phyloP scores from a whole-genome alignment of 2,888 invertebrate genomes.

The Trichogramma dendrolimi region DNA sequence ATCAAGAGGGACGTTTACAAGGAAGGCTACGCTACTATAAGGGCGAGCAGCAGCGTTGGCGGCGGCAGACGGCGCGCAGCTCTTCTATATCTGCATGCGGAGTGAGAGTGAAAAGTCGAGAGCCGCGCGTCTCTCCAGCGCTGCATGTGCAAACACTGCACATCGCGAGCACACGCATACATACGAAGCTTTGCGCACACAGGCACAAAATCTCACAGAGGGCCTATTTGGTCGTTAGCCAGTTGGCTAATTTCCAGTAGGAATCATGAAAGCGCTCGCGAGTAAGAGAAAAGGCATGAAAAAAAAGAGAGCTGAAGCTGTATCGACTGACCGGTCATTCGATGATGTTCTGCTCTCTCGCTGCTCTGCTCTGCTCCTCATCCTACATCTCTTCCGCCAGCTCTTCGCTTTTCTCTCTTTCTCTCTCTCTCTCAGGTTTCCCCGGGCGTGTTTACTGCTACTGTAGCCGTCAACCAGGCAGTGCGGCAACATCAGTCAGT shows the following conservation, averaged over 20 bases:
- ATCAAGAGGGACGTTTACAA: not conserved
- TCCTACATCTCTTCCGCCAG: slow-evolving; percentile 14
- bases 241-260: slow-evolving; percentile 53
- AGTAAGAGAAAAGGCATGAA: slow-evolving; percentile 11
- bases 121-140: slow-evolving; percentile 1
- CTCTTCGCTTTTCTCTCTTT: slow-evolving; percentile 10
- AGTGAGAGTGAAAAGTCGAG: slow-evolving; percentile 13
- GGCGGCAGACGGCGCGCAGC: slow-evolving; percentile 17
- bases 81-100: not conserved
- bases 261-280: slow-evolving; percentile 48
- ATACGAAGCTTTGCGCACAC: not conserved
- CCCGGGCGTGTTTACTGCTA: slow-evolving; percentile 6
- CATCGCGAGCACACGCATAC: not conserved
- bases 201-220: slow-evolving; percentile 24
- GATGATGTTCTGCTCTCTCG: slow-evolving; percentile 37
- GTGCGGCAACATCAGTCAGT: slow-evolving; percentile 40
- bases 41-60: slow-evolving; percentile 28
- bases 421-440: slow-evolving; percentile 1
- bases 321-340: slow-evolving; percentile 41
- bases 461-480: slow-evolving; percentile 27
- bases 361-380: slow-evolving; percentile 33
- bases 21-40: slow-evolving; percentile 1
- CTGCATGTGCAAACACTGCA: too few species aligned
- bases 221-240: slow-evolving; percentile 51
- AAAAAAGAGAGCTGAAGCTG: slow-evolving; percentile 12